Evolutionary conservation across 2,888 invertebrate species (phyloP).

Genomic region (Hecatera dysodea): DNA sequence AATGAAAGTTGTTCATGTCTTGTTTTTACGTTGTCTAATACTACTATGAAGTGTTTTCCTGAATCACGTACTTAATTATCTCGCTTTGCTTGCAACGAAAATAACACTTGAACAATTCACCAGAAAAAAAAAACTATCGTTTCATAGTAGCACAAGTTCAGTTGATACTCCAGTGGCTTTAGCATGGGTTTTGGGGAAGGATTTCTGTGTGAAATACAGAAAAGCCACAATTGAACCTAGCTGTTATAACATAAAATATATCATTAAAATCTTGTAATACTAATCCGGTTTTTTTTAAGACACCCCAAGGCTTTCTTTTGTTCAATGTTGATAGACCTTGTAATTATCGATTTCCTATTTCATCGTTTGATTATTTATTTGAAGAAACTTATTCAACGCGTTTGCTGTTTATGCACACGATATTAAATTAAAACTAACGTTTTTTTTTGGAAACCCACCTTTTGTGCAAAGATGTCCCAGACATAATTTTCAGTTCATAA

Average conservation of each 20-base stretch:
- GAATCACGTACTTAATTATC: slow-evolving; percentile 29
- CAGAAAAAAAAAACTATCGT: background rate
- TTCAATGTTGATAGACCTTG: slow-evolving; percentile 27
- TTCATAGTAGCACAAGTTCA: background rate
- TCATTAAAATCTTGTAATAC: background rate
- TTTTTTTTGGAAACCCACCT: background rate
- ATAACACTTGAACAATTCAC: background rate
- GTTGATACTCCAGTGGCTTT: background rate
- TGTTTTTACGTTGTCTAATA: slow-evolving; percentile 67
- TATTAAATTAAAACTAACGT: background rate
- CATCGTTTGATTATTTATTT: slow-evolving; percentile 13
- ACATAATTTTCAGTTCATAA: slow-evolving; percentile 23
- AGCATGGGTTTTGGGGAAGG: background rate
- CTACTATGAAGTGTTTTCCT: slow-evolving; percentile 28
- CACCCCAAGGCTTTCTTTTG: slow-evolving; percentile 44
- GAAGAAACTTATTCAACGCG: slow-evolving; percentile 3
- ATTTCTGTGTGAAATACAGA: background rate
- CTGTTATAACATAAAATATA: no score
- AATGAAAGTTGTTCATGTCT: slow-evolving; percentile 77
- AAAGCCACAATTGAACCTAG: background rate
- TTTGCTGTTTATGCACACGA: slow-evolving; percentile 1
- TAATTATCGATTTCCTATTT: slow-evolving; percentile 18
- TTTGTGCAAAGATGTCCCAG: background rate
- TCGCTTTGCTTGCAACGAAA: slow-evolving; percentile 5
- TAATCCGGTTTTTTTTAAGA: slow-evolving; percentile 21